Evolutionary conservation across 2,797 vertebrate genomes (phyloP).

Genomic region (Typhlichthys subterraneus): DNA sequence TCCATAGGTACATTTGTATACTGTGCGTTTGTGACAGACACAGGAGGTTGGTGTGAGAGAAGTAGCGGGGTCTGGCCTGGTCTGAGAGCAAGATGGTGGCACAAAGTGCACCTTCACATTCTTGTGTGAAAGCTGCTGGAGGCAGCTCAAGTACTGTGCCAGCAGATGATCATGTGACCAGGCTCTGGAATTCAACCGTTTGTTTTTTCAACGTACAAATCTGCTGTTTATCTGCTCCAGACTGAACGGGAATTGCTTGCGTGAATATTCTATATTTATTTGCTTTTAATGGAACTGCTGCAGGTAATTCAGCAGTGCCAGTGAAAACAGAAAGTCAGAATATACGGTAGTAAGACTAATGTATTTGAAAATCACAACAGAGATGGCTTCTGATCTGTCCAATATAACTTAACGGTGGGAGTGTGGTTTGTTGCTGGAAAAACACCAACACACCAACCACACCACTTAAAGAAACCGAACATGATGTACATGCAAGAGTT

Average conservation of each 20-base stretch:
- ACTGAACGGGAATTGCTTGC: conserved; percentile 50
- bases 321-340: not conserved
- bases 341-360: not conserved
- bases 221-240: conserved; percentile 46
- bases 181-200: conserved; percentile 72
- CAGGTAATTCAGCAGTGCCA: not conserved
- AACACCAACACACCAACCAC: not conserved
- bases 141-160: conserved; percentile 58
- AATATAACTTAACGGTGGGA: conserved; percentile 1
- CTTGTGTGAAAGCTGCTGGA: conserved; percentile 55
- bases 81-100: conserved; percentile 4
- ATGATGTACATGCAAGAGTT: not conserved
- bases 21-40: too few species aligned
- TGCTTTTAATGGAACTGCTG: conserved; percentile 27
- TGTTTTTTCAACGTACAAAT: conserved; percentile 61
- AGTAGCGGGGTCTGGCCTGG: not conserved
- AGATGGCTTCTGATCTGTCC: not conserved
- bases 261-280: conserved; percentile 11
- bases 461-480: not conserved
- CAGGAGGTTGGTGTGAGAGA: conserved; percentile 10
- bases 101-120: conserved; percentile 59
- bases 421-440: conserved; percentile 5
- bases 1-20: not conserved
- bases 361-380: conserved; percentile 14
- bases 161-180: conserved; percentile 72